Percentiles rank a stretch among this genome's conserved stretches.
Conservation (phyloP, 1,140 invertebrate species). For the Bombus superbus region DNA sequence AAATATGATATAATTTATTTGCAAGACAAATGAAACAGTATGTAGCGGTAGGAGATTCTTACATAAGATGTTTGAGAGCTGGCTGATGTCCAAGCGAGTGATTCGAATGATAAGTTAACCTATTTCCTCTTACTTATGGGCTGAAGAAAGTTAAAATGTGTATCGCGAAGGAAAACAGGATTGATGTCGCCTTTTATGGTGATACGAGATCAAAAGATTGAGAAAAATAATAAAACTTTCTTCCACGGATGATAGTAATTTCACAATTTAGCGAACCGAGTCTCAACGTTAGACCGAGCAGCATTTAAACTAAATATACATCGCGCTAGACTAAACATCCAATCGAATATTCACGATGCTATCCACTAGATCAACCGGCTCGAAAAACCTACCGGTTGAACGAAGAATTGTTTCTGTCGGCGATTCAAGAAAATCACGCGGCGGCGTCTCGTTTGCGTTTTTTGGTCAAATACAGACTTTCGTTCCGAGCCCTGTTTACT, state of each 20-base stretch:
- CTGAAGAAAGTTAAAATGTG: too few relatives aligned
- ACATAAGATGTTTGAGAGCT: too few relatives aligned
- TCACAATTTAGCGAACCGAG: background rate
- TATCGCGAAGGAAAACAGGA: too few relatives aligned
- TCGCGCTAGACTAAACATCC: background rate
- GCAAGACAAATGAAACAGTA: too few relatives aligned
- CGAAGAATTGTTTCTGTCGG: conserved; percentile 9
- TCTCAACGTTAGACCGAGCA: background rate
- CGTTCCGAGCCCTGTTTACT: conserved; percentile 56
- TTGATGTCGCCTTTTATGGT: too few relatives aligned
- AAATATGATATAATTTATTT: too few relatives aligned
- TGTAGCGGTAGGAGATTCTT: too few relatives aligned
- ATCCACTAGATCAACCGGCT: background rate
- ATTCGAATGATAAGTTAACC: too few relatives aligned
- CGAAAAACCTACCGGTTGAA: background rate
- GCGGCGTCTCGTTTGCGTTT: background rate
- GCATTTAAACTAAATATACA: background rate
- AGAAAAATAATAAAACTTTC: too few relatives aligned
- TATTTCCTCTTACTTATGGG: too few relatives aligned
- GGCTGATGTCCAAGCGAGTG: too few relatives aligned
- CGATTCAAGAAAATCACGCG: background rate
- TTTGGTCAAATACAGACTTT: conserved; percentile 12
- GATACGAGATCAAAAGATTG: too few relatives aligned
- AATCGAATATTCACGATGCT: background rate
- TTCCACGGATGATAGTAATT: background rate